These are phyloP conservation scores for Porites divaricata DNA, from an alignment of 92 coral and sea anemone genomes.

Conservation along the genomic window DNA sequence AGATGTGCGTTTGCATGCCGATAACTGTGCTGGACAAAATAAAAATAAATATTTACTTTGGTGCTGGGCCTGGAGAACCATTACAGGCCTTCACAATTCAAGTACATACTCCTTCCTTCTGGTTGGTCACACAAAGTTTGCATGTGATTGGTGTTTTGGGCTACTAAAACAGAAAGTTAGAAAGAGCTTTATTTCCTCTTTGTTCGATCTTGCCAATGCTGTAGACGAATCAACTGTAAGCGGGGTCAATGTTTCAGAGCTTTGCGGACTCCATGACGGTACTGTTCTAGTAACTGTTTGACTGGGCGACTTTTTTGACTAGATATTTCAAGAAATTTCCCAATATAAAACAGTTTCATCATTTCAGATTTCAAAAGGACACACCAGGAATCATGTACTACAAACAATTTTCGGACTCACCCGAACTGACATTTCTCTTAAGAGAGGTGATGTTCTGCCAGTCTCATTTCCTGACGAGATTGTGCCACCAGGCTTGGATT, in stretches of 20 bases:
- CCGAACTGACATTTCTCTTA: no score
- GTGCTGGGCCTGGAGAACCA: constrained; percentile 45
- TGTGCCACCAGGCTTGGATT: neutral
- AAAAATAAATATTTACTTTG: neutral
- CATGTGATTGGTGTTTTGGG: constrained; percentile 71
- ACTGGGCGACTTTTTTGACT: constrained; percentile 45
- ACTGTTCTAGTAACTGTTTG: constrained; percentile 42
- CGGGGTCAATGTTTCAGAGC: constrained; percentile 44
- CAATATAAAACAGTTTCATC: constrained; percentile 25
- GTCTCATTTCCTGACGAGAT: neutral
- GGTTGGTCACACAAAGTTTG: constrained; percentile 67
- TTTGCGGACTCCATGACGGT: constrained; percentile 52
- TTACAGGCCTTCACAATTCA: constrained; percentile 25
- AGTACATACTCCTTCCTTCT: constrained; percentile 47
- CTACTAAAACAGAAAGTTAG: constrained; percentile 43
- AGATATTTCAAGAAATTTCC: constrained; percentile 13
- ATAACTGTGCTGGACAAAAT: neutral
- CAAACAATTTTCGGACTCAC: no score
- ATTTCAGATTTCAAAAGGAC: constrained; percentile 6
- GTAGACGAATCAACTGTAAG: constrained; percentile 40
- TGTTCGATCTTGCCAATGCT: constrained; percentile 36
- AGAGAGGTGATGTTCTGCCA: neutral
- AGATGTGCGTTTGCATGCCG: constrained; percentile 11
- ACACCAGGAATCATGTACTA: constrained; percentile 8
- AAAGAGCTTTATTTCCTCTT: constrained; percentile 32